Base-by-base conservation (phyloP, 2,113 vertebrate species). In the Cyprinodon brontotheroides region DNA sequence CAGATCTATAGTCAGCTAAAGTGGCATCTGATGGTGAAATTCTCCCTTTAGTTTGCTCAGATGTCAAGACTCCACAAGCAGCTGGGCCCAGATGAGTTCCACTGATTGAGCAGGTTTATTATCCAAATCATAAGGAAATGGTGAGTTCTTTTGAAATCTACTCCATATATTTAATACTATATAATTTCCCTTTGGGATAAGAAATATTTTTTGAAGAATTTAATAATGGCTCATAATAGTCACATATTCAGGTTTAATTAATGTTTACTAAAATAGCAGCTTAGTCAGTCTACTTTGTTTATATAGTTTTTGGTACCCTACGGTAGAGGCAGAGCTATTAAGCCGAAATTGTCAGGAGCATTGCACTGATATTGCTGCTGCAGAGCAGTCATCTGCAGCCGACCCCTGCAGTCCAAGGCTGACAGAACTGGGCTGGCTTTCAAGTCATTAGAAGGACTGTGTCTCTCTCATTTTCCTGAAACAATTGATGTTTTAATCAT, bases 71-170 rank as follows among this genome's bases (percentile, higher is more conserved):
- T 97, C 45, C 91, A 91, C 81, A 97, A 96, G 92, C 95, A 95
- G 78, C 88, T 96, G 74, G 96, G 96, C 41, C 93, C 95, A 39
- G 95, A 96, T 64, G 96, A 97, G 72, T 97, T 97, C 89, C 96
- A 22, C 92, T 97, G 83, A 97, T 97, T 11, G 95, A 97, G 68
- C 96, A 97, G 93, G 95, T 96, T 82, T 97, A 94, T 92, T 97
- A 97, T 85, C 96, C 96, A 78, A 97, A 97, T 88, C 95, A 97
- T 91, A 96, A 94, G 85, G 96, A 97, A 86, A 97, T 97, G 96
- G 96, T 97, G 89, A 96, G 96, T 84, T 43, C 60, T 68, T n/a
- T 8, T 74, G 65, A 77, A 77, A 77, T 84, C 84, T 57, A 15
- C 50, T 57, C 50, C 29, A 29, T 29, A 29, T 29, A 29, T 29